A percentile compares a stretch with the other conserved stretches of the same genome.
Evolutionary conservation across 2,797 vertebrate species (phyloP).

Genomic region (Remorina albescens): DNA sequence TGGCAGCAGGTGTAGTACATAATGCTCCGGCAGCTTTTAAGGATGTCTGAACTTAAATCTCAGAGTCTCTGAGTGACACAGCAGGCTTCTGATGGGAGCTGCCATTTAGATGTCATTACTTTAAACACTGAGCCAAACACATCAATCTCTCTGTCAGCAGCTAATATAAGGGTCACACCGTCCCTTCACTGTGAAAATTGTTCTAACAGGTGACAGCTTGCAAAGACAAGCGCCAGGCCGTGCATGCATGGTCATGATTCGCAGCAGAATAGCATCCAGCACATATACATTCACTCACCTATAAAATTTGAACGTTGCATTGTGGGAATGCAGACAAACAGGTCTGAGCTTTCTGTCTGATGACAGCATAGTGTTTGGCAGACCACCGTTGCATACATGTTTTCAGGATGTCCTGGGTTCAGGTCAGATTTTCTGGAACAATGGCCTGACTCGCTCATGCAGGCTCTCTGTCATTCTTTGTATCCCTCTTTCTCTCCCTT

Average conservation of each 20-base stretch:
- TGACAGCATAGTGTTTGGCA: constrained; percentile 55
- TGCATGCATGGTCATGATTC: neutral
- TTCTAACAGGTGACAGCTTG: constrained; percentile 13
- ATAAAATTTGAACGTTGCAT: constrained; percentile 9
- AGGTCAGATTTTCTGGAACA: constrained; percentile 81
- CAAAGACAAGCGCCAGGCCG: constrained; percentile 9
- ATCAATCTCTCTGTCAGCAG: constrained; percentile 56
- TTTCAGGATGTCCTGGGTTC: constrained; percentile 74
- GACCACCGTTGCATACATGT: constrained; percentile 64
- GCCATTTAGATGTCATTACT: constrained; percentile 71
- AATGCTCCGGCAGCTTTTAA: constrained; percentile 27
- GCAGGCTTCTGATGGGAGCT: constrained; percentile 57
- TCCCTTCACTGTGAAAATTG: constrained; percentile 31
- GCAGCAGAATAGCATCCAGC: neutral
- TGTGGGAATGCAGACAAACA: constrained; percentile 29
- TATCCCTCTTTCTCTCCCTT: constrained; percentile 43
- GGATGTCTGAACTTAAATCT: constrained; percentile 51
- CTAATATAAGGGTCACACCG: constrained; percentile 30
- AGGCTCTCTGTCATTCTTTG: constrained; percentile 51
- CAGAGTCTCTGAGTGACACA: constrained; percentile 63
- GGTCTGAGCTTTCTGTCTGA: constrained; percentile 34
- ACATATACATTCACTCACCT: constrained; percentile 8
- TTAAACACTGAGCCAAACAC: constrained; percentile 56
- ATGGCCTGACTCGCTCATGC: constrained; percentile 72
- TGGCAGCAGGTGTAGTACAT: constrained; percentile 49